These are phyloP conservation scores for Cataglyphis cursor DNA, from an alignment of 2,888 invertebrate species.

Conservation along the genomic window DNA sequence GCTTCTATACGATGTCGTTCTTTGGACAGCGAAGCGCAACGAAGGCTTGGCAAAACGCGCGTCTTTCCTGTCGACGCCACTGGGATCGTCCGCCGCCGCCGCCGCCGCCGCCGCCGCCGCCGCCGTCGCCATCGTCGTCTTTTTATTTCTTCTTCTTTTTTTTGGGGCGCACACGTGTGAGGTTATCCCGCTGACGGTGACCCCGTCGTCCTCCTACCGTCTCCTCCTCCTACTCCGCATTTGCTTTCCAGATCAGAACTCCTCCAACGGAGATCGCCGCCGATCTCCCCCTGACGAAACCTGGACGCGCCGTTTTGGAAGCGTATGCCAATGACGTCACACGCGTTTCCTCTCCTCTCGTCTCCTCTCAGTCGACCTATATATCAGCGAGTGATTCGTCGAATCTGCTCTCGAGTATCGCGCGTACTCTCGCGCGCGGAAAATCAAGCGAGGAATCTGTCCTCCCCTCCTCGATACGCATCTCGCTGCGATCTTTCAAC, in stretches of 20 bases:
- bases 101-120: conserved; percentile 27
- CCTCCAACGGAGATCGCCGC: conserved; percentile 65
- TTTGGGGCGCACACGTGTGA: conserved; percentile 82
- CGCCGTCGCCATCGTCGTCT: conserved; percentile 34
- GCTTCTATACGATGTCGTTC: conserved; percentile 1
- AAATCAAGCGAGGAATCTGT: conserved; percentile 15
- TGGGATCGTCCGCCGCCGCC: conserved; percentile 48
- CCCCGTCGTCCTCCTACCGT: conserved; percentile 78
- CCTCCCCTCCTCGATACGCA: conserved; percentile 3
- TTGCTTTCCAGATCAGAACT: conserved; percentile 75
- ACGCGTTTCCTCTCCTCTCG: conserved; percentile 35
- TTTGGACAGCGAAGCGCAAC: conserved; percentile 28
- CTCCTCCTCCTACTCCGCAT: conserved; percentile 63
- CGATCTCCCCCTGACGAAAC: conserved; percentile 77
- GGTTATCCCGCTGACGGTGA: conserved; percentile 82
- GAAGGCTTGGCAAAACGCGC: conserved; percentile 46
- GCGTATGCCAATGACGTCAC: conserved; percentile 80
- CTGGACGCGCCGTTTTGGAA: conserved; percentile 76
- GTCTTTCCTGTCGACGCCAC: conserved; percentile 60
- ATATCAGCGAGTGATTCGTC: conserved; percentile 49
- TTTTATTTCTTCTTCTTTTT: conserved; percentile 68
- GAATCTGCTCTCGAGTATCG: conserved; percentile 20
- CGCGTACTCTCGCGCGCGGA: conserved; percentile 52
- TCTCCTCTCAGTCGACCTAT: conserved; percentile 32
- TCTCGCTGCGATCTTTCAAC: conserved; percentile 32